These are phyloP conservation scores for Helogale parvula DNA, from an alignment of 2,113 vertebrate species.

Conservation along the genomic window DNA sequence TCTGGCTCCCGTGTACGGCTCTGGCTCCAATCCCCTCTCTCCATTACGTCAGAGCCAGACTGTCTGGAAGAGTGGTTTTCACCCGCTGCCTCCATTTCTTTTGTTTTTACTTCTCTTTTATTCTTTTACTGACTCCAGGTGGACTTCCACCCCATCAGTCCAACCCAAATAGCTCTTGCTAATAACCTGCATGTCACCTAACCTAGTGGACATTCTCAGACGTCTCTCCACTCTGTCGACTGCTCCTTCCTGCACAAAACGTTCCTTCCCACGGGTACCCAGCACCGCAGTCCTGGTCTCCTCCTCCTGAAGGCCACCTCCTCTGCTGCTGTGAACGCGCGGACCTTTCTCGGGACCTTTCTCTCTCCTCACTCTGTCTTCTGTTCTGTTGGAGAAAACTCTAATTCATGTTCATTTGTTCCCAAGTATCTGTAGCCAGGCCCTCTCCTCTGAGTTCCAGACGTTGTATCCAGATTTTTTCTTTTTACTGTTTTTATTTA, in stretches of 20 bases:
- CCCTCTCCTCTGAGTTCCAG: not conserved
- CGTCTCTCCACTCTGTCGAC: not conserved
- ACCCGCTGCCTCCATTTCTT: no score
- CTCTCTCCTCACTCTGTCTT: not conserved
- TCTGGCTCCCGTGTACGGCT: not conserved
- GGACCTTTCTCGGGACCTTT: not conserved
- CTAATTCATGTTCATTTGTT: not conserved
- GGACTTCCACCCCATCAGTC: not conserved
- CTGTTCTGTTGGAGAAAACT: not conserved
- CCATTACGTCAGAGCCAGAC: not conserved
- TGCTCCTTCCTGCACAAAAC: fast-evolving
- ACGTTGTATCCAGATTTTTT: no score
- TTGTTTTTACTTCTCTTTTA: not conserved
- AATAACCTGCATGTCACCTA: no score
- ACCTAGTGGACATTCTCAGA: no score
- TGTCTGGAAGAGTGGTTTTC: not conserved
- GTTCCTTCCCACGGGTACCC: no score
- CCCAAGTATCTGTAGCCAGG: not conserved
- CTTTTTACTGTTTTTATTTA: no score
- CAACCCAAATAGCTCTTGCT: not conserved
- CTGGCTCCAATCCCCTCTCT: not conserved
- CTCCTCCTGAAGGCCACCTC: not conserved
- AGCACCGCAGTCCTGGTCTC: not conserved
- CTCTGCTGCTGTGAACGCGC: fast-evolving
- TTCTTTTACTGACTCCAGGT: not conserved